Base-by-base conservation (phyloP, 2,888 invertebrate species). In the Automeris io region DNA sequence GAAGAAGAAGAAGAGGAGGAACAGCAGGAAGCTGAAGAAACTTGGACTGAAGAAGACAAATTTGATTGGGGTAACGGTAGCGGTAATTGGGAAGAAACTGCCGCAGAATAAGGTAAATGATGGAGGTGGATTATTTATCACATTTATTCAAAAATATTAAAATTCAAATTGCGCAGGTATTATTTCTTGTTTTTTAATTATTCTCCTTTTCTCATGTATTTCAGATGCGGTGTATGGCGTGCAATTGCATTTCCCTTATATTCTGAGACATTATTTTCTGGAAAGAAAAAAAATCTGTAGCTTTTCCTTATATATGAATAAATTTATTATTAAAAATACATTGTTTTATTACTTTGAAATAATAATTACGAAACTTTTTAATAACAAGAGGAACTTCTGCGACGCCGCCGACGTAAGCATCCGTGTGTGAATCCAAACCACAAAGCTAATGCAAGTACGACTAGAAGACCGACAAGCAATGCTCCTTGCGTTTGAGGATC, bases 361-460 rank as follows among this genome's bases (percentile, higher is more conserved):
- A n/a, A n/a, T n/a, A 7, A 19, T 21, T 11, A 9, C 11, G 9
- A 6, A 4, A 21, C n/a, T 13, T 7, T 31, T 37, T 33, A 35
- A 31, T 36, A 57, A 29, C 56, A 61, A 36, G 49, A 54, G 0
- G 57, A 52, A 16, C 57, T 49, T 5, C 61, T 55, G 1, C 65
- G 59, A 1, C 65, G 57, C 3, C 67, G 54, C 1, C 63, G 53
- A 12, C 21, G 24, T 12, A 69, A 39, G 40, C 75, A 74, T 5
- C 70, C 66, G 16, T 54, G 54, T 0, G 52, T 61, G 43, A 62
- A 71, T 9, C 71, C 63, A 39, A 62, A 71, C 63, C 69, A 75
- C 2, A 73, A 48, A 1, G 62, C 67, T 22, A 73, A 13, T 1
- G 56, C 53, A 5, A 76, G 40, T 1, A 78, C 47, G 3, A 58